Base-by-base conservation (phyloP, 2,888 invertebrate genomes). In the Sesia bembeciformis region DNA sequence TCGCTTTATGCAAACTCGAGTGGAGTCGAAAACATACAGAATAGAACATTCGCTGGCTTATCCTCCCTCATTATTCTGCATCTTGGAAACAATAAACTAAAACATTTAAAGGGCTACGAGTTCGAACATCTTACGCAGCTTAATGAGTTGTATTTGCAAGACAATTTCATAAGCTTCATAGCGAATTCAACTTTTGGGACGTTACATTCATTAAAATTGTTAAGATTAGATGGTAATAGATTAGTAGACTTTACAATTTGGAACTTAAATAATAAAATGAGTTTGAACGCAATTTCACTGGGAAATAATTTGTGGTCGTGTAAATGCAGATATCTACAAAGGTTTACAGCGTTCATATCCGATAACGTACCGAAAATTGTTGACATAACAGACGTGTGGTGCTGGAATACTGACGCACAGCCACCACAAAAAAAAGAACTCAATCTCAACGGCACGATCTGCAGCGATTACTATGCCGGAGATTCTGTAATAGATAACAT, bases 251-350 rank as follows among this genome's bases (percentile, higher is more conserved):
- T 96, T 80, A 92, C 94, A 23, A 93, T 96, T 54, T 95, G 95
- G 93, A 93, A 93, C 71, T 89, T 95, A 62, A 85, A 67, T 73
- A 79, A 80, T 67, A 94, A 94, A 77, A 84, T 89, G 53, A 90
- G 93, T 61, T 84, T 96, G 57, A 92, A 92, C 57, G 93, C 94
- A 57, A 76, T 97, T 54, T 92, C 94, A 2, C 85, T 97, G 60
- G 94, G 95, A n/a, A 93, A 94, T 67, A 97, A 97, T 76, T 93
- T 93, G 64, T 97, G 97, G 97, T 95, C 95, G 3, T 97, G 97
- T 72, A 94, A 95, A 62, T 97, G 97, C 81, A 94, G 95, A 78
- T 97, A 96, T 84, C 91, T 97, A 65, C 94, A 95, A 74, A 94
- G 94, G 69, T 90, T 96, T 62, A 95, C 96, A 39, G 90, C 93